phyloP scores from a whole-genome alignment of 2,888 invertebrate species.

The Eupithecia insigniata region DNA sequence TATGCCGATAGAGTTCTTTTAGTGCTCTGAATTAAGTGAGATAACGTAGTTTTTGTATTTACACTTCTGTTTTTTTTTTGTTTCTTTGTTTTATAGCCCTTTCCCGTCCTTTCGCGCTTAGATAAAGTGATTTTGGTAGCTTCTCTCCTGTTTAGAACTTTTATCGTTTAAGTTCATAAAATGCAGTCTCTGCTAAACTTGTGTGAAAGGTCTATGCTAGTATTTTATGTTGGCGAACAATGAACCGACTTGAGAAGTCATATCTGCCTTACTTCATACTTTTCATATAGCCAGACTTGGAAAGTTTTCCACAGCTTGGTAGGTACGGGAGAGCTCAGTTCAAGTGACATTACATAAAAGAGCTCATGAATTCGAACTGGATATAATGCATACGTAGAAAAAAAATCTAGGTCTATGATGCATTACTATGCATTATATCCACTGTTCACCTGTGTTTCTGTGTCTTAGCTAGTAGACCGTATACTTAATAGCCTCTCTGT shows the following conservation, averaged over 20 bases:
- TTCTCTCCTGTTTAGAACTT: neutral
- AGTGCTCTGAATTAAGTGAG: constrained; percentile 57
- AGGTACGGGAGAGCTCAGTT: constrained; percentile 60
- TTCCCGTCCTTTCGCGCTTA: neutral
- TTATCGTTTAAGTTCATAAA: neutral
- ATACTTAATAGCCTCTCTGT: no score
- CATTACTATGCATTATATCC: no score
- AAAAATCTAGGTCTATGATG: no score
- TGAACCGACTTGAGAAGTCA: constrained; percentile 46
- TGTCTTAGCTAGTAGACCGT: no score
- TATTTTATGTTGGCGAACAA: constrained; percentile 41
- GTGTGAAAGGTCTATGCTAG: constrained; percentile 18
- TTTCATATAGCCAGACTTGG: constrained; percentile 60
- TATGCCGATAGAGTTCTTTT: constrained; percentile 52
- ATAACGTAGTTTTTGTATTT: constrained; percentile 59
- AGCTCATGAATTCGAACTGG: constrained; percentile 60
- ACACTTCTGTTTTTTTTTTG: constrained; percentile 18
- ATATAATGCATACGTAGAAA: constrained; percentile 28
- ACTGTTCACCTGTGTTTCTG: no score
- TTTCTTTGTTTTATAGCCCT: neutral
- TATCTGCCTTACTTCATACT: constrained; percentile 63
- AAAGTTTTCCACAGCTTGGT: constrained; percentile 64
- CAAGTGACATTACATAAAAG: constrained; percentile 68
- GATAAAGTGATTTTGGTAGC: constrained; percentile 2
- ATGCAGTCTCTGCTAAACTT: neutral